A percentile compares a stretch with the other conserved stretches of the same genome.
Conservation (phyloP, 2,113 vertebrate genomes). For the Cyprinodon brontotheroides region DNA sequence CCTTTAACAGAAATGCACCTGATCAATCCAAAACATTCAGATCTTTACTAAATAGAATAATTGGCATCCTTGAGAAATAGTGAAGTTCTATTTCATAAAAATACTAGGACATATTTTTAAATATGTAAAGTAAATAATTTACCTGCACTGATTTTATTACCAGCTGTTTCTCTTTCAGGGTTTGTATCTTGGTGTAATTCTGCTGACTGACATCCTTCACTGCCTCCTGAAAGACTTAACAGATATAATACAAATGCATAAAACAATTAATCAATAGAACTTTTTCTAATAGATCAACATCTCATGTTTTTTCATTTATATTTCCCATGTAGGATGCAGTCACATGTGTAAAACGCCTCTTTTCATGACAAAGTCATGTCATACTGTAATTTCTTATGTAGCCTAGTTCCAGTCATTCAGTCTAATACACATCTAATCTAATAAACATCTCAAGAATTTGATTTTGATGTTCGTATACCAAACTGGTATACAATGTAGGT, state of each 20-base stretch:
- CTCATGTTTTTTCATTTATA: neutral
- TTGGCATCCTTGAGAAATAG: neutral
- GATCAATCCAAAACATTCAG: neutral
- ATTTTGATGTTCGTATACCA: no score
- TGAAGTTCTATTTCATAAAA: neutral
- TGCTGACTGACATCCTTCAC: constrained; percentile 62
- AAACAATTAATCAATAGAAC: neutral
- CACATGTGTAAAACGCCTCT: no score
- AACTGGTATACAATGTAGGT: no score
- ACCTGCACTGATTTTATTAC: constrained; percentile 66
- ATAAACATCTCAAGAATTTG: no score
- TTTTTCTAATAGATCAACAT: no score
- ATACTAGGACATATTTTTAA: neutral
- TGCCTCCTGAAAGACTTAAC: constrained; percentile 16
- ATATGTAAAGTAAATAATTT: neutral
- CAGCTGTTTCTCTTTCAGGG: constrained; percentile 55
- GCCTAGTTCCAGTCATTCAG: no score
- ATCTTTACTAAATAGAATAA: neutral
- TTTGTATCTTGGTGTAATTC: constrained; percentile 27
- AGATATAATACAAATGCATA: neutral
- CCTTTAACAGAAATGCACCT: constrained; percentile 20
- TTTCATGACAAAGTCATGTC: no score
- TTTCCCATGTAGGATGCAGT: no score
- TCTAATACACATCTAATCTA: no score
- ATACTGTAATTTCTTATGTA: no score